Evolutionary conservation across 2,888 invertebrate species (phyloP), one percentile per base, ranked within the genome.

Genomic region (Arge pagana): DNA sequence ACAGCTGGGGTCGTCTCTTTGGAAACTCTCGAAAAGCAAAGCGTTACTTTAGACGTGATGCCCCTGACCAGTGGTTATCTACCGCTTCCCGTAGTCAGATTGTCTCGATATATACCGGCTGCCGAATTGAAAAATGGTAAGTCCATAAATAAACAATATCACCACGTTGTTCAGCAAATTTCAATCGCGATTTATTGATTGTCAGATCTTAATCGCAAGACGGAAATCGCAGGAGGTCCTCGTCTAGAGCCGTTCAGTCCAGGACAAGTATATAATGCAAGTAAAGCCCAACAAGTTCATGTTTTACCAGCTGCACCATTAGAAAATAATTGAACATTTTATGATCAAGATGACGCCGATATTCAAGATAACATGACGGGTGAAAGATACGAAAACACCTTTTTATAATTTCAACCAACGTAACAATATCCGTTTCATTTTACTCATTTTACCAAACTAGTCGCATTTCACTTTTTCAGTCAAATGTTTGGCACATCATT

Each of bases 201-300:
- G 66, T 37, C 61, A 81, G 80, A 81, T 65, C 71, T 74, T 60
- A 63, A 72, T 39, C 72, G 77, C 50, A 81, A 80, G 65, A 72
- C 69, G 33, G 81, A 82, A 48, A 50, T 74, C 60, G 67, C 80
- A 31, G 80, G 82, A 0, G 90, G 89, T 67, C 92, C 93, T 0
- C 84, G 91, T 54, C 78, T 93, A 48, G 91, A 93, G 71, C 93
- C 93, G 0, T 95, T 95, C 78, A 88, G 88, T 70, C 85, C 90
- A 0, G 94, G 95, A 0, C 95, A 96, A 77, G 91, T 96, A 15
- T 96, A 94, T 79, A 95, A 96, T 77, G 87, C 88, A 58, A 93
- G 93, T 60, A 93, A 93, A 78, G 93, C 93, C 52, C 87, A 87
- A 71, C 96, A 96, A 77, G 88, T 96, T 23, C 93, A 96, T 69